Evolutionary conservation across 2,888 invertebrate genomes (phyloP).

Genomic region (Caenorhabditis japonica): DNA sequence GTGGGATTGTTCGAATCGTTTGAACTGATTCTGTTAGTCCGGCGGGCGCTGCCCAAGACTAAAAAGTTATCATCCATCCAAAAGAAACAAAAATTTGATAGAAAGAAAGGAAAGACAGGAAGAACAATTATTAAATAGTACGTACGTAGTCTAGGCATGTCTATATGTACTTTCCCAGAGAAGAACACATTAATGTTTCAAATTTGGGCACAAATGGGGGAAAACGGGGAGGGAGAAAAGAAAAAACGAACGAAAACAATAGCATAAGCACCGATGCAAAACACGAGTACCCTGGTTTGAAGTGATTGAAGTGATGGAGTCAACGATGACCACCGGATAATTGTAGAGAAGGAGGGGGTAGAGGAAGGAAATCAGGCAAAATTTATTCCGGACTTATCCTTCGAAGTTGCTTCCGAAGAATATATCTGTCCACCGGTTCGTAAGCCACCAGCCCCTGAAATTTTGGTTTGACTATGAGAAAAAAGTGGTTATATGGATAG

Average conservation of each 20-base stretch:
- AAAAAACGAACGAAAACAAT: not conserved
- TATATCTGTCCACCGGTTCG: slow-evolving; percentile 75
- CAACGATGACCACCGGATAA: slow-evolving; percentile 34
- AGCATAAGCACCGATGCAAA: slow-evolving; percentile 31
- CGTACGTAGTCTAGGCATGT: too few species aligned
- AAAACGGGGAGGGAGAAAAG: not conserved
- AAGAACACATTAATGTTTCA: too few species aligned
- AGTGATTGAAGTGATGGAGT: slow-evolving; percentile 5
- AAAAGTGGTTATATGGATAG: not conserved
- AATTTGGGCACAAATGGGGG: not conserved
- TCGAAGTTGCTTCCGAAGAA: slow-evolving; percentile 69
- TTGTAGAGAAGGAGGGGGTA: not conserved
- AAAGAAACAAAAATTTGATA: too few species aligned
- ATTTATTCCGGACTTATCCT: slow-evolving; percentile 72
- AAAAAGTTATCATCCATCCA: too few species aligned
- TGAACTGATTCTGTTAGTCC: too few species aligned
- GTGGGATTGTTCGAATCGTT: too few species aligned
- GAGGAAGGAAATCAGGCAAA: slow-evolving; percentile 52
- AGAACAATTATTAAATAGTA: too few species aligned
- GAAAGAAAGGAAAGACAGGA: too few species aligned
- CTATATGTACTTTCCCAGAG: too few species aligned
- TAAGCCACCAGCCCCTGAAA: slow-evolving; percentile 75
- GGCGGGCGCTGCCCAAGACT: too few species aligned
- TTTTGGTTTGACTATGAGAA: not conserved
- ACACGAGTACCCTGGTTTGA: slow-evolving; percentile 38